Evolutionary conservation across 2,113 vertebrate species (phyloP).

Genomic region (Orthonyx spaldingii): DNA sequence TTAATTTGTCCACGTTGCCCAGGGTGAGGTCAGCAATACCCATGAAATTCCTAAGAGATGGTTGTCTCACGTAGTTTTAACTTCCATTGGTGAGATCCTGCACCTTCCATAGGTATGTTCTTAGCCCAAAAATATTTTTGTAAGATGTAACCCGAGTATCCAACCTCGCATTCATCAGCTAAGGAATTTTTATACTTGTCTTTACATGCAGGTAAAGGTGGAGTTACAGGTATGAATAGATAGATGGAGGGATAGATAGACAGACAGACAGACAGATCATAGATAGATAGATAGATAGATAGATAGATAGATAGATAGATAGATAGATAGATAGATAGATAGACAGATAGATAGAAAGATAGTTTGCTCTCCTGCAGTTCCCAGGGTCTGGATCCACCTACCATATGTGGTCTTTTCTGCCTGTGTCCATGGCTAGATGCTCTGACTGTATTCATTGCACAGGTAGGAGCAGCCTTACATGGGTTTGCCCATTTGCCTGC

Average conservation of each 20-base stretch:
- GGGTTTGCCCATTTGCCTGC: not conserved
- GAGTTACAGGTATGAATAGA: not conserved
- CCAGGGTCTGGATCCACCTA: fast-evolving
- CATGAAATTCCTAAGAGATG: not conserved
- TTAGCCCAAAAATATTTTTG: not conserved
- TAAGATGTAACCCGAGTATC: not conserved
- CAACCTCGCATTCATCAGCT: not conserved
- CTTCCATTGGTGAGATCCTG: not conserved
- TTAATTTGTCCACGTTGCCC: not conserved
- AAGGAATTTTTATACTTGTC: not conserved
- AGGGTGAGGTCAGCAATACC: not conserved
- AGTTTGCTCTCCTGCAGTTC: not conserved
- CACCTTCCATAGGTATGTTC: not conserved
- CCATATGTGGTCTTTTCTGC: not conserved
- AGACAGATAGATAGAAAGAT: not conserved
- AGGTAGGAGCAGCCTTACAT: not conserved
- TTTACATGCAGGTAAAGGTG: not conserved
- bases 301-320: not conserved
- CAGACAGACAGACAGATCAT: no score
- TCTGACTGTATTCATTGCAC: no score
- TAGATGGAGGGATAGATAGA: no score
- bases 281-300: no score
- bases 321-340: not conserved
- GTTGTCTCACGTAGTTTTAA: not conserved
- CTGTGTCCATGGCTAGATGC: not conserved